Base-by-base conservation (phyloP, 2,888 invertebrate genomes). In the Andricus quercusramuli region DNA sequence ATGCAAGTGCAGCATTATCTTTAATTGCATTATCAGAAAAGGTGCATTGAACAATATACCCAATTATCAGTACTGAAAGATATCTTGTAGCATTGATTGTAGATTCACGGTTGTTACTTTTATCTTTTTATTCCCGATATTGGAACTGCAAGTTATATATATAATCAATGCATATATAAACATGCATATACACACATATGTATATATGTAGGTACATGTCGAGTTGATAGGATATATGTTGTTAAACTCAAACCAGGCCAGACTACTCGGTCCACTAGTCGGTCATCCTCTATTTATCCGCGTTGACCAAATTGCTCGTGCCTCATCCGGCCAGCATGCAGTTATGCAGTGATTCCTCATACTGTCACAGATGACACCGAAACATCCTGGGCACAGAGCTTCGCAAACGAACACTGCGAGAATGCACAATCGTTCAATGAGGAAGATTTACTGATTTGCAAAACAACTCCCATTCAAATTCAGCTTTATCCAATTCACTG, bases 151-250 rank as follows among this genome's bases (percentile, higher is more conserved):
- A 47, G 51, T n/a, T 37, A 29, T 17, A 32, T 64, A 77, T 8
- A 17, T 22, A 64, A 56, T 41, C 32, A 37, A 37, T 37, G 37
- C 37, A 37, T 37, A 37, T 1, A 37, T 1, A 37, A 9, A 5
- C 15, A 47, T 70, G 20, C 11, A 64, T 41, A n/a, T 59, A 20
- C 17, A 25, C 20, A 59, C 25, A 77, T 22, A 41, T 22, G 13
- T 22, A 29, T 77, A 44, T 56, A 44, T 66, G 20, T 78, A 78
- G 2, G 41, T 25, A 78, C 20, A 83, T 81, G 78, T 82, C 83
- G 79, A 81, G 81, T 84, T 84, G 84, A 86, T 85, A 84, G 85
- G 84, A 83, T 83, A 80, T 82, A 83, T 80, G 79, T 78, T 78
- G 70, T 78, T 81, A 82, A 83, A 83, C 78, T 80, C 81, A 77